A percentile compares a stretch with the other conserved stretches of the same genome.
Conservation (phyloP, 1,140 invertebrate genomes). For the Papilio xuthus region DNA sequence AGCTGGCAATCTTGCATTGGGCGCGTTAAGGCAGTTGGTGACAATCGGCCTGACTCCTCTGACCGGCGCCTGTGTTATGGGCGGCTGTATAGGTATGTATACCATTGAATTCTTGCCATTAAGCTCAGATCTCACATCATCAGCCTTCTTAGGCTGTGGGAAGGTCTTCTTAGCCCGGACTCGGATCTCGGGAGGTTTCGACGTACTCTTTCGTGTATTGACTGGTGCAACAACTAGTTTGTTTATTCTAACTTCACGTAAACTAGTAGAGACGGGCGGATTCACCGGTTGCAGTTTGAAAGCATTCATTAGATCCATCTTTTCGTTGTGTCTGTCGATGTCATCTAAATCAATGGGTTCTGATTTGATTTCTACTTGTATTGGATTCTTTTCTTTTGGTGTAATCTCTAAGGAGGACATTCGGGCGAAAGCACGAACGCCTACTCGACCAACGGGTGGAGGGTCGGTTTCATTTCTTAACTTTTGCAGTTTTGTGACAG, state of each 20-base stretch:
- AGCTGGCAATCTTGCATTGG: neutral
- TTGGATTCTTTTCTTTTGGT: conserved; percentile 47
- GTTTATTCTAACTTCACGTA: conserved; percentile 70
- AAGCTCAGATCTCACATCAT: conserved; percentile 65
- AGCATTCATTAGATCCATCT: conserved; percentile 71
- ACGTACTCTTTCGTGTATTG: conserved; percentile 41
- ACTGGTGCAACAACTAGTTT: conserved; percentile 59
- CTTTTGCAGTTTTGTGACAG: conserved; percentile 58
- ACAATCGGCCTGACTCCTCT: conserved; percentile 45
- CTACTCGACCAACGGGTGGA: conserved; percentile 62
- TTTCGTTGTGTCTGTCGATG: conserved; percentile 61
- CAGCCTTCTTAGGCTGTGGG: conserved; percentile 65
- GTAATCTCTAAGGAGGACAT: conserved; percentile 60
- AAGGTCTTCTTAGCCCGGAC: conserved; percentile 69
- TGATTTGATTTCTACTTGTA: conserved; percentile 72
- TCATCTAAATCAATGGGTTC: conserved; percentile 76
- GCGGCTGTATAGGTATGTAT: conserved; percentile 76
- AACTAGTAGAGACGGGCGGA: conserved; percentile 45
- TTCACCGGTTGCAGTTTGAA: conserved; percentile 69
- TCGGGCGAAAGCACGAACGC: conserved; percentile 70
- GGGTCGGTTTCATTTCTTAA: conserved; percentile 51
- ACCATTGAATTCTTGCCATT: conserved; percentile 78
- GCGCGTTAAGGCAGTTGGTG: conserved; percentile 41
- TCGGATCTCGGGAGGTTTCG: conserved; percentile 53
- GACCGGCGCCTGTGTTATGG: conserved; percentile 62